Evolutionary conservation across 1,140 invertebrate genomes (phyloP), one percentile per base, ranked within the genome.

Genomic region (Nasonia giraulti): DNA sequence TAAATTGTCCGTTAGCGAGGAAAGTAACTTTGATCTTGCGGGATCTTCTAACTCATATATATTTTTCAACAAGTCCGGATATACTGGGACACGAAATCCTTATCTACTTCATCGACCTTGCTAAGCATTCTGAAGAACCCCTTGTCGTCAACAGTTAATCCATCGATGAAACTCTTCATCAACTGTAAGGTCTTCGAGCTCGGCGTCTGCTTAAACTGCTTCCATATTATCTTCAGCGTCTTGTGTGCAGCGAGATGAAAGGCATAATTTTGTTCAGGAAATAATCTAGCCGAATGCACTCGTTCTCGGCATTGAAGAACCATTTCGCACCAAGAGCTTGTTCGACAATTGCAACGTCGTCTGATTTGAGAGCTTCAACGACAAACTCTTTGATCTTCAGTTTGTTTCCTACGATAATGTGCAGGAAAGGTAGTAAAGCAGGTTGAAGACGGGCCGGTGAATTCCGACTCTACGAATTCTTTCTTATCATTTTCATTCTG

Each of bases 291-390:
- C 89, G 86, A 5, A 90, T 69, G 0, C 83, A 20, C 1, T 80
- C 83, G 7, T 89, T 82, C 0, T 74, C 71, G 0, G 84, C 84
- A 3, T 89, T 75, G 76, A 92, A 91, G 14, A 92, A 88, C 86
- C 90, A 88, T 0, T 66, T 74, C 0, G 88, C 89, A 10, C 88
- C 86, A 0, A 93, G 44, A n/a, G 90, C 91, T 75, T 86, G 85
- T 2, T 87, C 82, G 12, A 89, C 86, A 0, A 93, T 23, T 0
- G 80, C 40, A 11, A 37, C 0, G 23, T 92, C 88, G 0, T 89
- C 88, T 0, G 90, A 90, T 62, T 86, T 89, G 0, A 92, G 83
- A 0, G 91, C 89, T 14, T 87, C 80, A 0, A 90, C 76, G 20
- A 93, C 87, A 0, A 55, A 73, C 0, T 88, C 80, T 5, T 40